Evolutionary conservation across 2,113 vertebrate species (phyloP), one percentile per base, ranked within the genome.

Genomic region (Pelecanus crispus): DNA sequence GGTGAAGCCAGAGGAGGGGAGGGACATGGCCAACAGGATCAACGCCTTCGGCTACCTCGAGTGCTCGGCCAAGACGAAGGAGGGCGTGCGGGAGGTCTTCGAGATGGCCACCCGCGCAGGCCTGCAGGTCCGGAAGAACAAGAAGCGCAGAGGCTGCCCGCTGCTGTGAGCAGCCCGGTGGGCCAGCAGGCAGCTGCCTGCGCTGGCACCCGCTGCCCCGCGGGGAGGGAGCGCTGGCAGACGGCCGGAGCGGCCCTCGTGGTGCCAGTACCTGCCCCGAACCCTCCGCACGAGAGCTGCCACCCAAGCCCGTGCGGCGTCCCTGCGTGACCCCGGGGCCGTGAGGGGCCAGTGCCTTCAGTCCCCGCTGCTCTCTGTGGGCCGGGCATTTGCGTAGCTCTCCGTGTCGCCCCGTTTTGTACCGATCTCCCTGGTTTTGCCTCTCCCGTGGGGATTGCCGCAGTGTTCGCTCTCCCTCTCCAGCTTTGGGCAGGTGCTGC

Each of bases 21-120:
- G 99, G 94, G 99, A 99, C 96, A 99, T 99, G 99, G 99, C 99
- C 19, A 99, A 99, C 96, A 98, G 99, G 87, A 99, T 99, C 98
- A 98, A 98, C 20, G 99, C 99, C 90, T 99, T 99, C 20, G 99
- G 99, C 81, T 99, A 99, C 98, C 98, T 99, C 4, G 99, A 99
- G 97, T 99, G 99, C 96, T 99, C 99, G 0, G 99, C 99, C 98
- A 99, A 99, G 98, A 99, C 99, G 16, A 99, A 99, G 97, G 99
- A 99, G 7, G 99, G 99, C 0, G 99, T 99, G 90, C 98, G 99
- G 94, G 99, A 99, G 94, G 99, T 99, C 71, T 99, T 99, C 1
- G 99, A 99, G 98, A 99, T 99, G 99, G 99, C 99, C 92, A 99
- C 99, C 32, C 98, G 99, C 2, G 99, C 99, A 0, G 99, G 99